Evolutionary conservation across 2,797 vertebrate genomes (phyloP), one percentile per base, ranked within the genome.

Genomic region (Nyctibius grandis): DNA sequence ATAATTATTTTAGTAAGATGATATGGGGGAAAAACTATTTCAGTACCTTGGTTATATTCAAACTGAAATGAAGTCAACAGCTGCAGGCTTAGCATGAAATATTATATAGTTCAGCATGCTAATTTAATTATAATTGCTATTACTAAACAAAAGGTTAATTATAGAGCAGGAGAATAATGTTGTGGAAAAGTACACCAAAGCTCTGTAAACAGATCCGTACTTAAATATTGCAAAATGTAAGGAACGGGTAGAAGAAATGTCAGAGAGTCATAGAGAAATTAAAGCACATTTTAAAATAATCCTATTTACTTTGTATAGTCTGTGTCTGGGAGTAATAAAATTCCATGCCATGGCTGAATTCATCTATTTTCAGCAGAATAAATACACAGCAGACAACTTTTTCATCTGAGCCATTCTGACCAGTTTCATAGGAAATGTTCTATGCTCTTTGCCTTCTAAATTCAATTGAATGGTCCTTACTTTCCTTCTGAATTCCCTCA

Each of bases 91-190:
- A 83, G 5, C 44, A 67, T 77, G 72, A 88, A 90, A 78, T 90
- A 91, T 57, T 80, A 38, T 45, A 70, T 50, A 73, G 64, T 87
- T 92, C 48, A 91, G 60, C 22, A 65, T 82, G 25, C 4, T 88
- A 87, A 88, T 96, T 91, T 79, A 85, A 75, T 93, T 93, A 78
- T 86, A 95, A 90, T 93, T 85, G n/a, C 23, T 89, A 33, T 77
- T 79, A n/a, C 59, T 76, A 89, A 93, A 89, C 36, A 91, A 87
- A 85, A 94, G 42, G 70, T 94, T 95, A 96, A 95, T 94, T 95
- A 79, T 31, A 67, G n/a, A 91, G n/a, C 31, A 69, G 40, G n/a
- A 73, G 20, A 85, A 89, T 76, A 92, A 85, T n/a, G 14, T 83
- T 85, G 74, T 85, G 40, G 69, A 79, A 93, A 96, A 92, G 45